Percentiles rank a stretch among this genome's conserved stretches.
These are phyloP conservation scores for Slavum lentiscoides DNA, from an alignment of 2,888 invertebrate genomes.

Conservation along the genomic window DNA sequence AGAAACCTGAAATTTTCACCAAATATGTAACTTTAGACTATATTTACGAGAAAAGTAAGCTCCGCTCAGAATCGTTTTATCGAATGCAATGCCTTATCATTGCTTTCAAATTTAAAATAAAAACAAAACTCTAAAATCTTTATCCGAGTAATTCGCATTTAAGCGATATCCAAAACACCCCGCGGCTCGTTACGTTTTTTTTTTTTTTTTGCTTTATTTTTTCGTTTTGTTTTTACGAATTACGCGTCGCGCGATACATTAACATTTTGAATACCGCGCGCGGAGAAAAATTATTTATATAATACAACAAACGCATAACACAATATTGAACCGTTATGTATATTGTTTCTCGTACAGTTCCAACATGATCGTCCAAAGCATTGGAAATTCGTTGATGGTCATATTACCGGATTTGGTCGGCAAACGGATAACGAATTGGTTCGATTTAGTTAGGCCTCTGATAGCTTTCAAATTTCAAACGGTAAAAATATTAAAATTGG, in stretches of 20 bases:
- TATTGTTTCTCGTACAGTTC: constrained; percentile 64
- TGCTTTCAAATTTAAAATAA: too few relatives aligned
- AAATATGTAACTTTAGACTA: too few relatives aligned
- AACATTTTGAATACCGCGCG: background rate
- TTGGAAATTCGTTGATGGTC: constrained; percentile 87
- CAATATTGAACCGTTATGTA: background rate
- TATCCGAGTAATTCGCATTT: too few relatives aligned
- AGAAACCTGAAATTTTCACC: too few relatives aligned
- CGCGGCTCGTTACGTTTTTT: too few relatives aligned
- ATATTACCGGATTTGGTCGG: constrained; percentile 85
- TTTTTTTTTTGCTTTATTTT: background rate
- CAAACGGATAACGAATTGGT: constrained; percentile 88
- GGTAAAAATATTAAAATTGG: constrained; percentile 62
- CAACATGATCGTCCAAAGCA: constrained; percentile 85
- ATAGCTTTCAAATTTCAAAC: constrained; percentile 94
- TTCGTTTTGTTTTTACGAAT: background rate
- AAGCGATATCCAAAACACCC: too few relatives aligned
- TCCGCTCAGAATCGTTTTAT: too few relatives aligned
- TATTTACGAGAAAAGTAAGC: too few relatives aligned
- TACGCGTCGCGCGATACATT: background rate
- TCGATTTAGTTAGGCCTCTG: constrained; percentile 86
- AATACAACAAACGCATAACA: background rate
- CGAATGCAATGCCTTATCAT: too few relatives aligned
- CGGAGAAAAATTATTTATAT: background rate
- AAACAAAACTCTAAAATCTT: too few relatives aligned